Conservation (phyloP, 2,888 invertebrate genomes). For the Synergus umbraculus region DNA sequence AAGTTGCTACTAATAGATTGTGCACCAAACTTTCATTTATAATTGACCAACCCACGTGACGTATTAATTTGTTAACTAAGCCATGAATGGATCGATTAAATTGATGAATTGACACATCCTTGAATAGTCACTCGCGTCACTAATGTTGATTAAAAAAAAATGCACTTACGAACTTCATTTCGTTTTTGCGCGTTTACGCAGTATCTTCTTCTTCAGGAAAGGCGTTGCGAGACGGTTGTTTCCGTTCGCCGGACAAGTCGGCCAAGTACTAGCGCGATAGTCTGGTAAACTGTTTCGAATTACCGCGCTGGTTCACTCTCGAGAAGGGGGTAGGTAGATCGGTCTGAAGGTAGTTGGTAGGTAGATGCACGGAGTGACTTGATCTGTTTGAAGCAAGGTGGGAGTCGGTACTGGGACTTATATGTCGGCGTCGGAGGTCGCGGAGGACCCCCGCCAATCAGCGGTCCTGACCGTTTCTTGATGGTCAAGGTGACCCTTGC, state of each 20-base stretch:
- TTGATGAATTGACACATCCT: constrained; percentile 5
- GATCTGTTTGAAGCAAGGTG: constrained; percentile 53
- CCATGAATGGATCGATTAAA: background rate
- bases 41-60: background rate
- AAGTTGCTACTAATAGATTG: background rate
- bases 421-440: constrained; percentile 55
- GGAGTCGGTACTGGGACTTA: constrained; percentile 54
- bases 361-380: constrained; percentile 49
- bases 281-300: constrained; percentile 56
- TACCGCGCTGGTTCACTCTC: constrained; percentile 53
- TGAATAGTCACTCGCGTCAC: constrained; percentile 27
- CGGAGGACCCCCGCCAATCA: constrained; percentile 55
- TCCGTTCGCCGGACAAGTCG: constrained; percentile 54
- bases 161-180: constrained; percentile 57
- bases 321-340: constrained; percentile 54
- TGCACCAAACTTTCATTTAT: constrained; percentile 1
- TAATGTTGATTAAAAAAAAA: constrained; percentile 7
- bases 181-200: constrained; percentile 44
- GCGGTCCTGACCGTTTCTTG: constrained; percentile 47
- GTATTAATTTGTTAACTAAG: background rate
- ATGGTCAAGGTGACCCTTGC: constrained; percentile 56
- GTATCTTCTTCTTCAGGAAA: constrained; percentile 36
- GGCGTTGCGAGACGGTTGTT: constrained; percentile 51
- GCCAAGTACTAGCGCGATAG: constrained; percentile 56
- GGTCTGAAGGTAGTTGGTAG: constrained; percentile 49